Conservation (phyloP, 1,140 invertebrate genomes). For the Uloborus diversus region DNA sequence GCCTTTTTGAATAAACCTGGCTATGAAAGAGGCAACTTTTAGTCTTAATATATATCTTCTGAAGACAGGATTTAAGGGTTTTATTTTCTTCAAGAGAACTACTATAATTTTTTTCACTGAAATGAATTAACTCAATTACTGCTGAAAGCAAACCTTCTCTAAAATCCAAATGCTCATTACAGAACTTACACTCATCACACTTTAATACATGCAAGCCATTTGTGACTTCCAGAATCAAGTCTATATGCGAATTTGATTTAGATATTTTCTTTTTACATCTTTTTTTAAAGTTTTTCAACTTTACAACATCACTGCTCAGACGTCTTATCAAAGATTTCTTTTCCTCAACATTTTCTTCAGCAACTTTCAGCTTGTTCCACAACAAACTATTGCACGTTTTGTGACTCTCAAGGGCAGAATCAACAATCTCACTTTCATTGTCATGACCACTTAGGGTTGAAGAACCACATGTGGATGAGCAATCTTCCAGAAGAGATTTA, state of each 20-base stretch:
- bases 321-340: slow-evolving; percentile 39
- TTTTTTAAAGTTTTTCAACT: slow-evolving; percentile 25
- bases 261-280: slow-evolving; percentile 29
- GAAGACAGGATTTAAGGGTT: slow-evolving; percentile 34
- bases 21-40: slow-evolving; percentile 41
- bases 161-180: slow-evolving; percentile 39
- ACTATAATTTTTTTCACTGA: slow-evolving; percentile 44
- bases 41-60: slow-evolving; percentile 47
- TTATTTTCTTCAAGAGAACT: slow-evolving; percentile 39
- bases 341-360: slow-evolving; percentile 40
- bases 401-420: slow-evolving; percentile 47
- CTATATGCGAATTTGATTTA: slow-evolving; percentile 24
- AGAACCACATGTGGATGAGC: slow-evolving; percentile 33
- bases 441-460: slow-evolving; percentile 36
- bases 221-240: slow-evolving; percentile 46
- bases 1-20: slow-evolving; percentile 28
- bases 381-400: slow-evolving; percentile 47
- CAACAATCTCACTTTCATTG: slow-evolving; percentile 49
- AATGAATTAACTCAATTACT: slow-evolving; percentile 49
- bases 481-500: slow-evolving; percentile 42
- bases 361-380: slow-evolving; percentile 43
- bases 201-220: slow-evolving; percentile 46
- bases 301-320: slow-evolving; percentile 30
- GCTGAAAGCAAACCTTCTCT: slow-evolving; percentile 41
- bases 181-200: slow-evolving; percentile 44